Conservation (phyloP, 2,888 invertebrate genomes). For the Abscondita cerata region DNA sequence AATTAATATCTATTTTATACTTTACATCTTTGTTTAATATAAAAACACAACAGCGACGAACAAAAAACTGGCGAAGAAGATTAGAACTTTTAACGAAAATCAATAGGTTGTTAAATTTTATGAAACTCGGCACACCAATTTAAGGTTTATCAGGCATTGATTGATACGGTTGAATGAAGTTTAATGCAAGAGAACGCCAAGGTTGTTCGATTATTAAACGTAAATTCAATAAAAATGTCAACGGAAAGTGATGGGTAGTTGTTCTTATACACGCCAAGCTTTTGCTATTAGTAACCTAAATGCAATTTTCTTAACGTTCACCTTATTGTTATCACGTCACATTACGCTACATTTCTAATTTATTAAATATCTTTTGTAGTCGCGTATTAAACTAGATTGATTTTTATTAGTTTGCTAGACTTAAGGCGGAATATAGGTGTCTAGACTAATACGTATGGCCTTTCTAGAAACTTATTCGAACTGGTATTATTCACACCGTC, state of each 20-base stretch:
- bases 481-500: no score
- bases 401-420: no score
- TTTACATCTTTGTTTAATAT: no score
- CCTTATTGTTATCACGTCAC: not conserved
- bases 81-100: not conserved
- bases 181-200: constrained; percentile 9
- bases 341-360: no score
- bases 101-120: constrained; percentile 6
- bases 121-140: constrained; percentile 8
- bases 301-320: constrained; percentile 2
- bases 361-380: no score
- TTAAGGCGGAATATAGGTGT: no score
- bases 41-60: no score
- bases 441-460: no score
- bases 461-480: no score
- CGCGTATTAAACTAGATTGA: no score
- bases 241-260: constrained; percentile 2
- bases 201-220: constrained; percentile 5
- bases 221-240: constrained; percentile 9
- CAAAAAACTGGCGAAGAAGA: no score
- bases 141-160: constrained; percentile 5
- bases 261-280: constrained; percentile 2
- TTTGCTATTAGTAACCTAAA: not conserved
- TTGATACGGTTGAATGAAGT: constrained; percentile 11
- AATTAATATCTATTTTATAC: no score